Conservation (phyloP, 2,888 invertebrate genomes). For the Nymphalis polychloros region DNA sequence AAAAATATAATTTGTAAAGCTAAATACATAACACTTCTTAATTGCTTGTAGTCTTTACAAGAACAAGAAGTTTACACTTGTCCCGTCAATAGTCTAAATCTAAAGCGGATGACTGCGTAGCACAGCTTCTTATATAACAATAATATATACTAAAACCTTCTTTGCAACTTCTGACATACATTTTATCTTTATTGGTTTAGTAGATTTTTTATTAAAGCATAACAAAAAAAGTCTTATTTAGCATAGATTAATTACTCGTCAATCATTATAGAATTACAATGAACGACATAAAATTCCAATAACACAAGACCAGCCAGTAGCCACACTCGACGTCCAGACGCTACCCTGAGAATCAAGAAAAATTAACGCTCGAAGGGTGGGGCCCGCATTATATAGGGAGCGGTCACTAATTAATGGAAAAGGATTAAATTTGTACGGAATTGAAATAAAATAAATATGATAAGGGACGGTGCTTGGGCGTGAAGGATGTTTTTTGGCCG, state of each 20-base stretch:
- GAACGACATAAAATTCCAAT: background rate
- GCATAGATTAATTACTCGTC: background rate
- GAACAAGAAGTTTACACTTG: too few relatives aligned
- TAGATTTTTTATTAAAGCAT: too few relatives aligned
- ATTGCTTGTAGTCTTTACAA: too few relatives aligned
- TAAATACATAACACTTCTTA: too few relatives aligned
- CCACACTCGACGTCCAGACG: slow-evolving; percentile 18
- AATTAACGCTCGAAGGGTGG: slow-evolving; percentile 69
- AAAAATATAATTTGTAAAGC: too few relatives aligned
- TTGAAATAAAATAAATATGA: slow-evolving; percentile 82
- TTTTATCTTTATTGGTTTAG: background rate
- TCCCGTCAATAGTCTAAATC: too few relatives aligned
- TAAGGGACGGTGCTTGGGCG: slow-evolving; percentile 68
- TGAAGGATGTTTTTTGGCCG: slow-evolving; percentile 46
- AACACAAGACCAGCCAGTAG: slow-evolving; percentile 23
- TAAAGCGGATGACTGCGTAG: too few relatives aligned
- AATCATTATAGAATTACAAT: background rate
- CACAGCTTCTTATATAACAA: too few relatives aligned
- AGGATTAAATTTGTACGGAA: slow-evolving; percentile 80
- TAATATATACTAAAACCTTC: too few relatives aligned
- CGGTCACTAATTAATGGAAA: slow-evolving; percentile 82
- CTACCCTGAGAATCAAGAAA: slow-evolving; percentile 68
- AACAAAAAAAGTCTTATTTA: too few relatives aligned
- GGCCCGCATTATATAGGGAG: slow-evolving; percentile 68
- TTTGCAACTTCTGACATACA: too few relatives aligned